Percentiles rank a stretch among this genome's conserved stretches.
Conservation (phyloP, 2,797 vertebrate genomes). For the Crenuchus spilurus region DNA sequence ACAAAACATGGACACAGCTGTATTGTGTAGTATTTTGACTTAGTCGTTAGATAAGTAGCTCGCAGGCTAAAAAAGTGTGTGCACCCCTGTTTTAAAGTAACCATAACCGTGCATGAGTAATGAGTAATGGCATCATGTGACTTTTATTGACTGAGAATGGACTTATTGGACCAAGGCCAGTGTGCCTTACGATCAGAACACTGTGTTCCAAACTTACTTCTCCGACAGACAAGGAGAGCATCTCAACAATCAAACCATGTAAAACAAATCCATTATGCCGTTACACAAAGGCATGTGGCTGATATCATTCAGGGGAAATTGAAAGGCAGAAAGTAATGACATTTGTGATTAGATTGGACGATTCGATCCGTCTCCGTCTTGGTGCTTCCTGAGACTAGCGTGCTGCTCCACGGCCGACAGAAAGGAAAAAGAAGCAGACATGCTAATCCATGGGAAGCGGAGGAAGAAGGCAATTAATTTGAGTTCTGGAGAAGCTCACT, state of each 20-base stretch:
- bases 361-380: slow-evolving; percentile 6
- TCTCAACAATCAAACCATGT: background rate
- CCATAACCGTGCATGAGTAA: too few relatives aligned
- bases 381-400: background rate
- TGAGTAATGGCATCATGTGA: background rate
- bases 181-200: background rate
- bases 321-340: slow-evolving; percentile 33
- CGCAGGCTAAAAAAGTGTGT: too few relatives aligned
- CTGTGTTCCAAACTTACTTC: background rate
- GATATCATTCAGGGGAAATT: slow-evolving; percentile 36
- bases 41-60: too few relatives aligned
- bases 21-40: too few relatives aligned
- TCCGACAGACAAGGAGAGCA: background rate
- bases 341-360: slow-evolving; percentile 31
- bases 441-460: background rate
- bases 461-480: slow-evolving; percentile 6
- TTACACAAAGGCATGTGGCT: slow-evolving; percentile 1
- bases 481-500: background rate
- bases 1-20: too few relatives aligned
- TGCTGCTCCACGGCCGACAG: background rate
- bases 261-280: slow-evolving; percentile 27
- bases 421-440: slow-evolving; percentile 15
- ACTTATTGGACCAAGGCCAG: background rate
- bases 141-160: slow-evolving; percentile 9
- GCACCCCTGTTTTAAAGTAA: too few relatives aligned